A percentile compares a stretch with the other conserved stretches of the same genome.
Conservation (phyloP, 2,888 invertebrate genomes). For the Leptinotarsa haldemani region DNA sequence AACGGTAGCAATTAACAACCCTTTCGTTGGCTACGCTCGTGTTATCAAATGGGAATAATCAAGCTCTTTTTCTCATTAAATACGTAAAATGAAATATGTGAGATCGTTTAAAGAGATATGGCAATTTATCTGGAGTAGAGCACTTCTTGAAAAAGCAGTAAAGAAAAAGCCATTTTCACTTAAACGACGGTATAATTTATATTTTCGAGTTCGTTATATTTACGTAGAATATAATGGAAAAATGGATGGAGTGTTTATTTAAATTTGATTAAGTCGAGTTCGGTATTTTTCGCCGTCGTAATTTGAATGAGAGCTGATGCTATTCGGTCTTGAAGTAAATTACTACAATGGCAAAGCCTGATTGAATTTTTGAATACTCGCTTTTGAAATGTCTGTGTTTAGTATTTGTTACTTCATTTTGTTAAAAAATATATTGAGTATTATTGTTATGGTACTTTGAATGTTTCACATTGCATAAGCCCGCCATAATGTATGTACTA, state of each 20-base stretch:
- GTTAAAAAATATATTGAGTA: too few species aligned
- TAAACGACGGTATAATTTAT: slow-evolving; percentile 22
- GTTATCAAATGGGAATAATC: slow-evolving; percentile 25
- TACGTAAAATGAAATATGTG: slow-evolving; percentile 27
- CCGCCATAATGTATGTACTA: too few species aligned
- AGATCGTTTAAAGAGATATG: slow-evolving; percentile 29
- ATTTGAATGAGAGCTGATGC: not conserved
- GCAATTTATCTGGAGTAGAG: slow-evolving; percentile 25
- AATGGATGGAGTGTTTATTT: slow-evolving; percentile 29
- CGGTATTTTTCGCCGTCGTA: slow-evolving; percentile 13
- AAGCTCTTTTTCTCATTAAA: slow-evolving; percentile 24
- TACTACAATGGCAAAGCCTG: not conserved
- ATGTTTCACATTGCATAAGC: too few species aligned
- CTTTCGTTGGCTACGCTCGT: slow-evolving; percentile 22
- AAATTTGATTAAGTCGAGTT: slow-evolving; percentile 26
- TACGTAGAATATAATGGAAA: slow-evolving; percentile 7
- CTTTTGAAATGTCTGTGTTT: not conserved
- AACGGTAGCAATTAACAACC: slow-evolving; percentile 20
- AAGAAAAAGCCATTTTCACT: slow-evolving; percentile 14
- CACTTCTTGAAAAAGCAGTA: slow-evolving; percentile 20
- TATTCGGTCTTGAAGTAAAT: slow-evolving; percentile 4
- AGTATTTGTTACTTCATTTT: not conserved
- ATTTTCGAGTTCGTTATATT: slow-evolving; percentile 15
- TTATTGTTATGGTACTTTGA: too few species aligned
- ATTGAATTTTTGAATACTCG: not conserved